Evolutionary conservation across 2,888 invertebrate species (phyloP).

Genomic region (Mimumesa dahlbomi): DNA sequence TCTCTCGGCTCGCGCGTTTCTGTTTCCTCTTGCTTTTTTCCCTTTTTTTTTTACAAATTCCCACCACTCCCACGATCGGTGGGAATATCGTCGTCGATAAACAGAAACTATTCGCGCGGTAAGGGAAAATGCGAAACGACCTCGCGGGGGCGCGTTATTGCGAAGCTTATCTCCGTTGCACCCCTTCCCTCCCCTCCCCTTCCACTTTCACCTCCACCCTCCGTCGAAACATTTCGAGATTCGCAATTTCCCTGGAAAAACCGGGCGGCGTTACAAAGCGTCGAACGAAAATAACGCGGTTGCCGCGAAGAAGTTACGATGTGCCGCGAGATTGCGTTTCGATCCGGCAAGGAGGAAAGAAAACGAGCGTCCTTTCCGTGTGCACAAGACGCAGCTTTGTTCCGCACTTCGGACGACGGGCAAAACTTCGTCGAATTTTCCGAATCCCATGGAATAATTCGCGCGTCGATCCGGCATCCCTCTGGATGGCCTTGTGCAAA

Average conservation of each 20-base stretch:
- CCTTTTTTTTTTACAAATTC: too few relatives aligned
- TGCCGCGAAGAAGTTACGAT: neutral
- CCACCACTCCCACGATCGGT: neutral
- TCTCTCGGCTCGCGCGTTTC: too few relatives aligned
- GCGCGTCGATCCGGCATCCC: too few relatives aligned
- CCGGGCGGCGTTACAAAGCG: too few relatives aligned
- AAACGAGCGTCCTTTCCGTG: neutral
- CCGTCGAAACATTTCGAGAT: slow-evolving; percentile 21
- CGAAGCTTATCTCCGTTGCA: too few relatives aligned
- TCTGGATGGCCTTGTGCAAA: too few relatives aligned
- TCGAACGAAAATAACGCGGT: slow-evolving; percentile 6
- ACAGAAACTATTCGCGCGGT: slow-evolving; percentile 23
- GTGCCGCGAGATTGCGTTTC: neutral
- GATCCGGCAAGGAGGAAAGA: neutral
- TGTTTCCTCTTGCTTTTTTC: too few relatives aligned
- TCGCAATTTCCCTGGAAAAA: slow-evolving; percentile 27
- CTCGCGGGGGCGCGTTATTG: slow-evolving; percentile 34
- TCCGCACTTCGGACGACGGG: neutral
- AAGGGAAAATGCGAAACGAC: slow-evolving; percentile 16
- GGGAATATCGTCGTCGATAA: slow-evolving; percentile 3
- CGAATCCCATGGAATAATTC: too few relatives aligned
- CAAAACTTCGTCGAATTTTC: too few relatives aligned
- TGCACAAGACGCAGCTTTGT: neutral
- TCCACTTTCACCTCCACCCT: too few relatives aligned
- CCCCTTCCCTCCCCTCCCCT: too few relatives aligned